A percentile compares a stretch with the other conserved stretches of the same genome.
Evolutionary conservation across 2,797 vertebrate genomes (phyloP).

Genomic region (Dermochelys coriacea): DNA sequence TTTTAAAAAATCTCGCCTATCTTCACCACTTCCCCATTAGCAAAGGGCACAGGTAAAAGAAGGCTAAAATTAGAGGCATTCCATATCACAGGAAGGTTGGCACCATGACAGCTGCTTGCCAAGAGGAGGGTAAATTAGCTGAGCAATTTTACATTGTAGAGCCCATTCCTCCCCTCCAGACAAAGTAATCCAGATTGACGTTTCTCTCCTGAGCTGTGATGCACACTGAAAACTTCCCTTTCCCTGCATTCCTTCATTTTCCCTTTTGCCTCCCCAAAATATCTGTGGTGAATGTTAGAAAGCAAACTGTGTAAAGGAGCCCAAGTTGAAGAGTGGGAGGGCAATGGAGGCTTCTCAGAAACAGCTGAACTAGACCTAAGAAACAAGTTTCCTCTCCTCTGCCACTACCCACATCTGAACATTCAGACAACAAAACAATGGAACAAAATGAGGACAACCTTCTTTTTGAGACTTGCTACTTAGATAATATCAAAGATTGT

Average conservation of each 20-base stretch:
- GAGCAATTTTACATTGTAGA: accelerated
- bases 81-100: not conserved
- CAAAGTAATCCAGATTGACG: not conserved
- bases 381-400: slow-evolving; percentile 71
- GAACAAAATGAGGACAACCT: slow-evolving; percentile 74
- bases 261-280: accelerated
- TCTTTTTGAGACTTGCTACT: slow-evolving; percentile 55
- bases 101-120: not conserved
- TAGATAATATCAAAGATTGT: slow-evolving; percentile 78
- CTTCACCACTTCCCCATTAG: not conserved
- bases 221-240: not conserved
- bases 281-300: slow-evolving; percentile 5
- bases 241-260: not conserved
- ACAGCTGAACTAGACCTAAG: slow-evolving; percentile 61
- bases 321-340: slow-evolving; percentile 54
- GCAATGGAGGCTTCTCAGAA: slow-evolving; percentile 67
- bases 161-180: not conserved
- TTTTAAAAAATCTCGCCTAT: not conserved
- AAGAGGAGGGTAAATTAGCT: not conserved
- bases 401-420: slow-evolving; percentile 81
- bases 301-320: slow-evolving; percentile 36
- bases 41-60: not conserved
- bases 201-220: not conserved
- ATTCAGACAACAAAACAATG: slow-evolving; percentile 76
- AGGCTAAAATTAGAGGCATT: not conserved